Conservation (phyloP, 2,888 invertebrate genomes). For the Archips xylosteana region DNA sequence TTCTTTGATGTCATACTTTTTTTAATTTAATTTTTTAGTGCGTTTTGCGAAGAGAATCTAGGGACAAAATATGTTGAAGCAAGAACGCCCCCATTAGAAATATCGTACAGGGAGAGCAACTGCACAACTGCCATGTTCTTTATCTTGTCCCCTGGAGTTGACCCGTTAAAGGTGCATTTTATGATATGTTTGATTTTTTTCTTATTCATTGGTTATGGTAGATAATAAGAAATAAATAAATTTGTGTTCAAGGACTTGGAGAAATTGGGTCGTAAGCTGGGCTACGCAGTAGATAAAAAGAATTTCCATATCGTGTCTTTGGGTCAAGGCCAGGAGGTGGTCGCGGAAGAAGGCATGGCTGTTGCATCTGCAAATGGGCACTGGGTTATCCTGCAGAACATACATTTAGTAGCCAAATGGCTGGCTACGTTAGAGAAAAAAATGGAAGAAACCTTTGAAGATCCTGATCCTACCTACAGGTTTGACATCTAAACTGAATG, state of each 20-base stretch:
- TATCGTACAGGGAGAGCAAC: slow-evolving; percentile 94
- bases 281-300: slow-evolving; percentile 91
- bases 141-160: slow-evolving; percentile 96
- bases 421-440: slow-evolving; percentile 95
- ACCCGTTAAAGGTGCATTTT: slow-evolving; percentile 13
- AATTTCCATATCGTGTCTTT: slow-evolving; percentile 97
- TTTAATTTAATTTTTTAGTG: slow-evolving; percentile 67
- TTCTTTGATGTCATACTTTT: neutral
- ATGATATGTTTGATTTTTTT: neutral
- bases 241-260: slow-evolving; percentile 90
- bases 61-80: slow-evolving; percentile 93
- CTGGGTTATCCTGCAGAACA: slow-evolving; percentile 97
- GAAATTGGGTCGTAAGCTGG: slow-evolving; percentile 91
- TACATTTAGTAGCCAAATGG: slow-evolving; percentile 97
- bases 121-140: slow-evolving; percentile 96
- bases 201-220: neutral
- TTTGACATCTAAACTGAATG: slow-evolving; percentile 44
- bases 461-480: slow-evolving; percentile 87
- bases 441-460: slow-evolving; percentile 92
- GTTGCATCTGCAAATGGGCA: slow-evolving; percentile 91
- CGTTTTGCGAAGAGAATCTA: slow-evolving; percentile 95
- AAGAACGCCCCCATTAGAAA: slow-evolving; percentile 91
- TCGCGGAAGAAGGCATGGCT: slow-evolving; percentile 95
- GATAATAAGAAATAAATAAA: neutral
- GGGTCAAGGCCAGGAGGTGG: slow-evolving; percentile 97